A percentile compares a stretch with the other conserved stretches of the same genome.
These are phyloP conservation scores for Trachurus trachurus DNA, from an alignment of 2,797 vertebrate genomes.

Conservation along the genomic window DNA sequence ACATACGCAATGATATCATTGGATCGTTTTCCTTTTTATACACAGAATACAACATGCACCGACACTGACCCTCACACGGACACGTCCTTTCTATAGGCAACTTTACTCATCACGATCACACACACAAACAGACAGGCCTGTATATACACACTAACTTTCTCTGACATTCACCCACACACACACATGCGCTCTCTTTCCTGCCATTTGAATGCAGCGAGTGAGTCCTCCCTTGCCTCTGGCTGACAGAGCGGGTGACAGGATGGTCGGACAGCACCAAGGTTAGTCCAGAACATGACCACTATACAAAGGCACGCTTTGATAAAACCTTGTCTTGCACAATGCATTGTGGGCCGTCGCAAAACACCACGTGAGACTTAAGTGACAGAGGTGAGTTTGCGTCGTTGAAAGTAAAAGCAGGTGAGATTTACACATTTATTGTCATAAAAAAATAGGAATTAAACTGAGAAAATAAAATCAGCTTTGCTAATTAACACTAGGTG, in stretches of 20 bases:
- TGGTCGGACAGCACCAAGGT: constrained; percentile 64
- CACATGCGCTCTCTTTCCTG: constrained; percentile 1
- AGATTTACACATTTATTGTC: background rate
- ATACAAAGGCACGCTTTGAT: constrained; percentile 58
- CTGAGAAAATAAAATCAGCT: constrained; percentile 11
- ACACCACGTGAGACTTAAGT: background rate
- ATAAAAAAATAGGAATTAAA: constrained; percentile 1
- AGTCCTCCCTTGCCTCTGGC: constrained; percentile 53
- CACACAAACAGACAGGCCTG: constrained; percentile 8
- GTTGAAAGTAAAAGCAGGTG: background rate
- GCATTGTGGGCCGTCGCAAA: background rate
- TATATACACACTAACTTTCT: constrained; percentile 27
- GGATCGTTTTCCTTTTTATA: background rate
- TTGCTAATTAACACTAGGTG: constrained; percentile 59
- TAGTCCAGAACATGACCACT: constrained; percentile 55
- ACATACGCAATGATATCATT: background rate
- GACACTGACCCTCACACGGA: background rate
- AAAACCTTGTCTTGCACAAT: constrained; percentile 42
- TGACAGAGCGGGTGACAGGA: constrained; percentile 73
- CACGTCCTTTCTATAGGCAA: constrained; percentile 1
- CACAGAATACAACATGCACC: background rate
- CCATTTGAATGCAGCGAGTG: constrained; percentile 69
- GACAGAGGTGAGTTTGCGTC: background rate
- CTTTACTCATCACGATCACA: constrained; percentile 8
- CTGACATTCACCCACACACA: constrained; percentile 33